Conservation (phyloP, 2,888 invertebrate species). For the Agrochola litura region DNA sequence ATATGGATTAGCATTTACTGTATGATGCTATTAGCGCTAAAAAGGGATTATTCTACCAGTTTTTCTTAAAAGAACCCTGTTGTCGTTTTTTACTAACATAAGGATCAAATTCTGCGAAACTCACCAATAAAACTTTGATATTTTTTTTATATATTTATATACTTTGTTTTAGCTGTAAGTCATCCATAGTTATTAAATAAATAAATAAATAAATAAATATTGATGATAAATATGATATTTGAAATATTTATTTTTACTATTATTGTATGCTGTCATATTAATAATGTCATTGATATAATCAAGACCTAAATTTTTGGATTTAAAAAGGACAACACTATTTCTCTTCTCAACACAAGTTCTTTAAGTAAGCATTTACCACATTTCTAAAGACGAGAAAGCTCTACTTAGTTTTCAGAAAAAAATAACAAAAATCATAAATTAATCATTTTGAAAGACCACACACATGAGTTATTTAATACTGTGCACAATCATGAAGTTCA, state of each 20-base stretch:
- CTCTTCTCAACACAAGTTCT: background rate
- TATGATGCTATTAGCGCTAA: background rate
- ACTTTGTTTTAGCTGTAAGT: no score
- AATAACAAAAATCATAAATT: background rate
- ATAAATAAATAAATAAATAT: no score
- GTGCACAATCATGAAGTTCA: slow-evolving; percentile 12
- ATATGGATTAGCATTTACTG: slow-evolving; percentile 1
- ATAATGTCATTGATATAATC: background rate
- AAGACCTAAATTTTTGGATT: background rate
- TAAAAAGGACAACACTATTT: background rate
- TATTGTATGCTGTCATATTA: background rate
- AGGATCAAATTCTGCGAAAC: background rate
- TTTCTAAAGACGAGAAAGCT: background rate
- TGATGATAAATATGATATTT: background rate
- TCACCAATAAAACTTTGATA: background rate
- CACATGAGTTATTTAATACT: background rate
- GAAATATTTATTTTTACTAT: background rate
- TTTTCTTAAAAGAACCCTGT: background rate
- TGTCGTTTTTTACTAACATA: background rate
- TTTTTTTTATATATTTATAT: no score
- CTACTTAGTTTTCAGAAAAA: background rate
- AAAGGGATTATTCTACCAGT: background rate
- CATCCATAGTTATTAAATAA: no score
- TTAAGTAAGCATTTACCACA: no score
- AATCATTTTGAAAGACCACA: background rate